Evolutionary conservation across 2,888 invertebrate genomes (phyloP), one percentile per base, ranked within the genome.

Genomic region (Conchocele bisecta): DNA sequence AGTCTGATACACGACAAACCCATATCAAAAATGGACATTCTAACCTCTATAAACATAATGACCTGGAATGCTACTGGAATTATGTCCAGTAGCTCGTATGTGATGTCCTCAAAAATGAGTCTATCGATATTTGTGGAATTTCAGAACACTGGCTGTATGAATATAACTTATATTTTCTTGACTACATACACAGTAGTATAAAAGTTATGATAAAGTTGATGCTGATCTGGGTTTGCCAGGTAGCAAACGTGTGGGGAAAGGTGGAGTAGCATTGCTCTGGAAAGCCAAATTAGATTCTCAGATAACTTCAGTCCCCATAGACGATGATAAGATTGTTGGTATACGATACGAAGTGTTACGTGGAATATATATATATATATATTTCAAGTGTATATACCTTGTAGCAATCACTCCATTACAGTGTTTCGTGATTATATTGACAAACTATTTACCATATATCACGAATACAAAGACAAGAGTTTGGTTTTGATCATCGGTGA

Each of bases 331-430:
- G 11, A 46, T 46, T 7, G 24, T 24, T 46, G 46, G 46, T 3
- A 46, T 46, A 7, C 46, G 28, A 20, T 46, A 20, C 15, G 28
- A 17, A 46, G 46, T 46, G 15, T 7, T 11, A n/a, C n/a, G 11
- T 4, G 5, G 28, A 20, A n/a, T 5, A 20, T 46, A 15, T 59
- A 50, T 24, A 37, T 48, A n/a, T 59, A 35, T 17, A 17, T 59
- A 20, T 35, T 48, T 26, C 59, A 59, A 3, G 20, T 59, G 0
- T 59, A 59, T 59, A 15, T 44, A 28, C 59, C 59, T 13, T 59
- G 59, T 35, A 44, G 31, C n/a, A 59, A 59, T 17, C 26, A 59
- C 28, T 46, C 59, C 1, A 35, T 48, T 46, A 11, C 33, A 20
- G 15, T 44, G 3, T 59, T 26, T 33, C 46, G 46, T 15, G 33